Evolutionary conservation across 2,888 invertebrate species (phyloP).

Genomic region (Cryptocephalus primarius): DNA sequence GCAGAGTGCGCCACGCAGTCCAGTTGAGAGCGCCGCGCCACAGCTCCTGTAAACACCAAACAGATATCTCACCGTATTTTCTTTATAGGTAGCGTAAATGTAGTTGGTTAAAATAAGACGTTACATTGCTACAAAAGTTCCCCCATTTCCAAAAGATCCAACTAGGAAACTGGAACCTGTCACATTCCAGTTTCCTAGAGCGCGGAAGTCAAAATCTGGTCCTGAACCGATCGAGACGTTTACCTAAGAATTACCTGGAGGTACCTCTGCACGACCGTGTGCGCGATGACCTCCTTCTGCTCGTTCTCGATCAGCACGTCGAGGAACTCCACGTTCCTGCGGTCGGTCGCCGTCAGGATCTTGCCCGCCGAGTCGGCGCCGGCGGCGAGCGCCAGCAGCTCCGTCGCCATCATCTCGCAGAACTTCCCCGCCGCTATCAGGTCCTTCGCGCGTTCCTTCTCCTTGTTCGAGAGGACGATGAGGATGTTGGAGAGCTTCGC

Average conservation of each 20-base stretch:
- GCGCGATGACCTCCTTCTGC: conserved; percentile 95
- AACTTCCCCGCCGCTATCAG: conserved; percentile 90
- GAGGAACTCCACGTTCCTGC: conserved; percentile 86
- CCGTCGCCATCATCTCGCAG: conserved; percentile 97
- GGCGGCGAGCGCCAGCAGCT: conserved; percentile 84
- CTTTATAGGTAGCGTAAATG: too few species aligned
- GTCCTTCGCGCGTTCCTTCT: conserved; percentile 97
- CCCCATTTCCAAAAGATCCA: too few species aligned
- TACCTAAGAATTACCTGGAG: conserved; percentile 68
- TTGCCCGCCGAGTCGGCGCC: conserved; percentile 91
- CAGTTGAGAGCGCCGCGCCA: conserved; percentile 97
- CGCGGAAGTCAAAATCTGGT: not conserved
- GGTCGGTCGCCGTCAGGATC: conserved; percentile 89
- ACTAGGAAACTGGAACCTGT: too few species aligned
- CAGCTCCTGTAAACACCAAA: conserved; percentile 78
- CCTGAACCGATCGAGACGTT: not conserved
- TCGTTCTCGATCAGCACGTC: conserved; percentile 98
- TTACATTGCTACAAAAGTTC: too few species aligned
- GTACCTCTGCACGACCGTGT: conserved; percentile 95
- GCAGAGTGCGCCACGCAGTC: conserved; percentile 90
- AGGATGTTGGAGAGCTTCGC: conserved; percentile 93
- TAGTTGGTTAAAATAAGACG: too few species aligned
- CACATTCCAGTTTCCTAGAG: not conserved
- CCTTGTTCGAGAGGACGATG: conserved; percentile 80
- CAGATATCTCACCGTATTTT: too few species aligned